phyloP scores from a whole-genome alignment of 2,113 vertebrate genomes.

The Nycticryphes semicollaris region DNA sequence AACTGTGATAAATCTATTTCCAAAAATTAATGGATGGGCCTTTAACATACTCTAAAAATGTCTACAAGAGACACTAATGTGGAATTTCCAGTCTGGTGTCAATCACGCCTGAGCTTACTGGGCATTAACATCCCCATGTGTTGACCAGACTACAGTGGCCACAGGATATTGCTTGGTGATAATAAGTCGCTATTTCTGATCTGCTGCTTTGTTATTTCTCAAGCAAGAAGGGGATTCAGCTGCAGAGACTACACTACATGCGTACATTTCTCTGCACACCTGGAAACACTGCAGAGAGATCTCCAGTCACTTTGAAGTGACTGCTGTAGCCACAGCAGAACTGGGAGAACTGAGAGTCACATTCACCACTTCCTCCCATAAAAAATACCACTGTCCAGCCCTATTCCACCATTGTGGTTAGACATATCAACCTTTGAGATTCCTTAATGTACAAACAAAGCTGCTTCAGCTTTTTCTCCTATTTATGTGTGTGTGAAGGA shows the following conservation, averaged over 20 bases:
- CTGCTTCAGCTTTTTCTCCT: neutral
- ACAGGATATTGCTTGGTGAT: neutral
- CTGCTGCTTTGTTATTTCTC: neutral
- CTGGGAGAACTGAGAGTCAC: neutral
- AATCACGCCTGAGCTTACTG: neutral
- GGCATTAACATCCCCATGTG: neutral
- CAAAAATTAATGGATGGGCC: neutral
- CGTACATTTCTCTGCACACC: neutral
- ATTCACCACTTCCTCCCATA: neutral
- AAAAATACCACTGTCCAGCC: neutral
- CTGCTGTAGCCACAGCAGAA: neutral
- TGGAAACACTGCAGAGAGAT: neutral
- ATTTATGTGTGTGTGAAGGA: neutral
- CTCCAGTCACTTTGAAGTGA: neutral
- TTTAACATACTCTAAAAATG: neutral
- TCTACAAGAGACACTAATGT: neutral
- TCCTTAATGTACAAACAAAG: neutral
- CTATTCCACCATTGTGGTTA: neutral
- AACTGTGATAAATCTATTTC: neutral
- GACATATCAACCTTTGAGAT: neutral
- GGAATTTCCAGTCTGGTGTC: neutral
- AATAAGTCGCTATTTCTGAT: neutral
- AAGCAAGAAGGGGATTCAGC: neutral
- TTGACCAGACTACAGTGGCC: neutral
- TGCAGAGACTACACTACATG: neutral